These are phyloP conservation scores for Tokudaia muenninki DNA, from an alignment of 2,797 vertebrate genomes.

Conservation along the genomic window DNA sequence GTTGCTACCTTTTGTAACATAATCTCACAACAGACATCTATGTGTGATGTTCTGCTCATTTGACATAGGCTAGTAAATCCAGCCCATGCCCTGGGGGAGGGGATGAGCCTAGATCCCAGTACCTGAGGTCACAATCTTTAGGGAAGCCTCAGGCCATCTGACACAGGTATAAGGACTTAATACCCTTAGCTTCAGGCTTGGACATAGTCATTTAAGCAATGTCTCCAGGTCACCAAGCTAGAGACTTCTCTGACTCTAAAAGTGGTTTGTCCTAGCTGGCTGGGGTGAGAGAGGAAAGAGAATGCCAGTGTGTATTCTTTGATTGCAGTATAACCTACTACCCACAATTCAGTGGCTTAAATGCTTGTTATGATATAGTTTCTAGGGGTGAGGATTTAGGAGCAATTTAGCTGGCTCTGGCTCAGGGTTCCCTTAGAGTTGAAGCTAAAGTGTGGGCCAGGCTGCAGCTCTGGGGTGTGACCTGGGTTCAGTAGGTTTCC, in stretches of 20 bases:
- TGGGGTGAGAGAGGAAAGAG: not conserved
- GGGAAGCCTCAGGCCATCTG: not conserved
- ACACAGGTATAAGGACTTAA: not conserved
- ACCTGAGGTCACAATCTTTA: not conserved
- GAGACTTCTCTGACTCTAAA: not conserved
- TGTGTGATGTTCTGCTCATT: not conserved
- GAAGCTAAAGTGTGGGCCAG: not conserved
- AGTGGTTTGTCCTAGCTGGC: not conserved
- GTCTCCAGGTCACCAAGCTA: not conserved
- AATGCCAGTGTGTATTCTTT: not conserved
- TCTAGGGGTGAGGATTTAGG: not conserved
- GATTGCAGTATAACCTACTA: not conserved
- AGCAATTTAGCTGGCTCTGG: not conserved
- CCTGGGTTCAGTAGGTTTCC: not conserved
- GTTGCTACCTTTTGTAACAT: not conserved
- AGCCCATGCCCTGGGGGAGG: not conserved
- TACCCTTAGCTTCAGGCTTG: not conserved
- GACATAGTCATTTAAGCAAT: not conserved
- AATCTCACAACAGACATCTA: not conserved
- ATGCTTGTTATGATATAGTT: not conserved
- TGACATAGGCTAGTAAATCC: not conserved
- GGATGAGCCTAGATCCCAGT: not conserved
- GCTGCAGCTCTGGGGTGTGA: not conserved
- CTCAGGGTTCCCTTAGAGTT: not conserved
- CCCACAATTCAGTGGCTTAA: not conserved